Base-by-base conservation (phyloP, 2,888 invertebrate species). In the Parnassius mnemosyne region DNA sequence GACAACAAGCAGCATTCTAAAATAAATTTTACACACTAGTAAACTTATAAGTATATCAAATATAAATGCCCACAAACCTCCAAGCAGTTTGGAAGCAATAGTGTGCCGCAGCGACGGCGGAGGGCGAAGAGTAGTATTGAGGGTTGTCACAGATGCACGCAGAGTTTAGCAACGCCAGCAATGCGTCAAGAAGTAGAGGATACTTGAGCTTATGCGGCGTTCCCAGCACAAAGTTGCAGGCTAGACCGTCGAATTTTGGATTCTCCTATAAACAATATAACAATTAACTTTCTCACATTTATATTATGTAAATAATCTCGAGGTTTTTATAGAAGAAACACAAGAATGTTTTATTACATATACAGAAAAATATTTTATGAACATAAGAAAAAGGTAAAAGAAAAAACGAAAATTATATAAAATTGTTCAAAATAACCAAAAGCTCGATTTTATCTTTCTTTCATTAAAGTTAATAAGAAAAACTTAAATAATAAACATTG, bases 171-270 rank as follows among this genome's bases (percentile, higher is more conserved):
- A 98, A 94, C 68, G 96, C 94, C 41, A 98, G 94, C 5, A 98
- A 86, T 0, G 98, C 96, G 77, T 97, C 97, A 67, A 98, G 94
- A 9, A 99, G 87, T 52, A 96, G 83, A 0, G 96, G 95, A 88
- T 98, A 98, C 75, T 97, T 96, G 58, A 98, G 89, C 85, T 97
- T 97, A 79, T 98, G 98, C 0, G 97, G 96, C 1, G 97, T 97
- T 57, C 97, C 97, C 66, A 98, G 92, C 64, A 98, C 95, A 79
- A 98, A 98, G 89, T 98, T 98, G 87, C 97, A 97, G 2, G 98
- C 98, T 60, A 97, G 83, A 3, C 97, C 97, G 87, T 99, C 98
- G 63, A 98, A 92, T 83, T 98, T 98, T 0, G 98, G 98, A 53
- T 96, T 95, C 74, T 98, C 97, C 85, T 95, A 92, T 58, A 55